Conservation (phyloP, 2,888 invertebrate genomes). For the Calameuta pallipes region DNA sequence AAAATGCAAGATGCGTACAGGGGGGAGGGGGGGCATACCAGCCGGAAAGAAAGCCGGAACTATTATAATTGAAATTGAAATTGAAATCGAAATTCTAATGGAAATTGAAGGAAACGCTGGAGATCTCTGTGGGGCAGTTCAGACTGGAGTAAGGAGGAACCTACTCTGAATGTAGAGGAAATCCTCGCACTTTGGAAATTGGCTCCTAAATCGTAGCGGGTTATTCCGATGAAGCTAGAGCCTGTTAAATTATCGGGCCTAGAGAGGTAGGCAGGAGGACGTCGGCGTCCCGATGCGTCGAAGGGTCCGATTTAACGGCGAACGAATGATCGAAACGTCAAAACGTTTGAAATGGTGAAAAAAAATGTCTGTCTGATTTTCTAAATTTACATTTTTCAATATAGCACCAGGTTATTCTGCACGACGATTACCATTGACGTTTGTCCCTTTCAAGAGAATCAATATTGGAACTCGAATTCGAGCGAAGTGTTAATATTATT, state of each 20-base stretch:
- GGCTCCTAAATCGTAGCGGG: conserved; percentile 57
- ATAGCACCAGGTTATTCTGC: neutral
- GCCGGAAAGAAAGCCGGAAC: conserved; percentile 40
- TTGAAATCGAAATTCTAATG: conserved; percentile 12
- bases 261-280: conserved; percentile 19
- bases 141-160: neutral
- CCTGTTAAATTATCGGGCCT: conserved; percentile 54
- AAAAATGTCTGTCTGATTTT: neutral
- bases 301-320: neutral
- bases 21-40: conserved; percentile 21
- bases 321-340: neutral
- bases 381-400: neutral
- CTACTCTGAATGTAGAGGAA: neutral
- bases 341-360: neutral
- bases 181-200: conserved; percentile 60
- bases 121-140: neutral
- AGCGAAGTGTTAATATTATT: neutral
- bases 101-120: neutral
- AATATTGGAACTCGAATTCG: neutral
- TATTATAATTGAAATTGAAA: conserved; percentile 61
- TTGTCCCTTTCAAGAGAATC: neutral
- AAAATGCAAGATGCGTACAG: conserved; percentile 32
- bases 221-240: conserved; percentile 52
- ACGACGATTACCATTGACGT: neutral
- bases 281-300: neutral